Percentiles rank a stretch among this genome's conserved stretches.
phyloP scores from a whole-genome alignment of 2,113 vertebrate genomes.

The Stigmatopora nigra region DNA sequence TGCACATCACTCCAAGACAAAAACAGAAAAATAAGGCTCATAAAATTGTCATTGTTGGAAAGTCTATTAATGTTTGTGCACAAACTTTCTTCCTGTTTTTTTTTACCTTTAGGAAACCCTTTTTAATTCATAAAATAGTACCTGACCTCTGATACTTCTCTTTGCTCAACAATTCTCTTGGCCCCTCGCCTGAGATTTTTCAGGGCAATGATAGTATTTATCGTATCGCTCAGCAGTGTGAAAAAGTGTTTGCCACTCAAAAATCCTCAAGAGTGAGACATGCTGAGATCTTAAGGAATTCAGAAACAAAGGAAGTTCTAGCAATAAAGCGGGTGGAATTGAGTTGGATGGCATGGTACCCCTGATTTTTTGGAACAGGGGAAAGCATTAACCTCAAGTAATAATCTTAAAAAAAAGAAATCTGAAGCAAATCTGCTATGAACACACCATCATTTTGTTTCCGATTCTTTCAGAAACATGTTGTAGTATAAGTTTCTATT shows the following conservation, averaged over 20 bases:
- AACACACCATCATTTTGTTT: too few species aligned
- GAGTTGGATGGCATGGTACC: neutral
- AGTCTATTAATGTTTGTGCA: conserved; percentile 10
- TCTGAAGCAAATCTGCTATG: too few species aligned
- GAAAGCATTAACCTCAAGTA: conserved; percentile 5
- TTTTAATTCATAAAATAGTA: neutral
- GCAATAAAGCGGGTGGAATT: neutral
- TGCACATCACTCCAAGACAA: conserved; percentile 43
- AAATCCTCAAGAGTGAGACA: too few species aligned
- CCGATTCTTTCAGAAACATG: too few species aligned
- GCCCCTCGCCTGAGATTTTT: neutral
- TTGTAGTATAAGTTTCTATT: too few species aligned
- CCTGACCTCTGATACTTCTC: neutral
- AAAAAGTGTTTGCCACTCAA: too few species aligned
- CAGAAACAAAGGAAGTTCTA: neutral
- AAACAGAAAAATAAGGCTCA: conserved; percentile 35
- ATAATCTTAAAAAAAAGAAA: too few species aligned
- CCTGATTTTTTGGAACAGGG: conserved; percentile 8
- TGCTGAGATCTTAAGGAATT: too few species aligned
- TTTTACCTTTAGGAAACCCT: too few species aligned
- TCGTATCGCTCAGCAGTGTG: neutral
- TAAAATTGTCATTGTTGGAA: conserved; percentile 37
- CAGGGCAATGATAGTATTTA: neutral
- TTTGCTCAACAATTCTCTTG: neutral
- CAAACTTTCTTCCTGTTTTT: too few species aligned